Evolutionary conservation across 2,888 invertebrate species (phyloP), one percentile per base, ranked within the genome.

Genomic region (Diploptera punctata): DNA sequence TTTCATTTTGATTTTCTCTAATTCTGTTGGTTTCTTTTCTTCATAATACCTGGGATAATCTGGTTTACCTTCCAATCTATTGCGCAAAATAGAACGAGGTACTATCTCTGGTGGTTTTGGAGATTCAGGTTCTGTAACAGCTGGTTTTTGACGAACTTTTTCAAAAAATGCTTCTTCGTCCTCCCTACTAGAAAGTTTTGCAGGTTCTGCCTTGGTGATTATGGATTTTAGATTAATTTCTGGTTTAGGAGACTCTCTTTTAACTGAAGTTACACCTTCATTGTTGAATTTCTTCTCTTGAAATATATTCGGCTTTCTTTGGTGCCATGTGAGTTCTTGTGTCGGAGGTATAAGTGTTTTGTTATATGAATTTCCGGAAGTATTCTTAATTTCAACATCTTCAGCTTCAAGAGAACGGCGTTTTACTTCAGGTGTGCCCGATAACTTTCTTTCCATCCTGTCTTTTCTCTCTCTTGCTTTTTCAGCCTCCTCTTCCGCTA

Each of bases 401-500:
- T 0, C 29, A 1, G 26, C 31, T n/a, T 31, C 57, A 1, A n/a
- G n/a, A 3, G 16, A 16, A 1, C 3, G 24, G 26, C 4, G 13
- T 3, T 47, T 7, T 7, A 33, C 33, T 4, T 13, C 0, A 0
- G 29, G 29, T 4, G 16, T 29, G 1, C 2, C 31, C 1, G 57
- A 54, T n/a, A n/a, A n/a, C 21, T 54, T 54, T 24, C 21, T 3
- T 1, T 54, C 24, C 54, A 19, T 24, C 79, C 0, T 76, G 75
- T 19, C 77, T 70, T 67, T 60, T 81, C 75, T 70, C 18, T 71
- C 71, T 10, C 74, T 57, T 1, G 69, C 52, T 29, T 68, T 84
- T 78, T 90, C 89, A 21, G 89, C 88, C 81, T 94, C 91, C 81
- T 93, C 91, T 77, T 91, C 86, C 70, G 90, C 91, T 2, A 91